Conservation (phyloP, 1,140 invertebrate genomes). For the Papilio machaon region DNA sequence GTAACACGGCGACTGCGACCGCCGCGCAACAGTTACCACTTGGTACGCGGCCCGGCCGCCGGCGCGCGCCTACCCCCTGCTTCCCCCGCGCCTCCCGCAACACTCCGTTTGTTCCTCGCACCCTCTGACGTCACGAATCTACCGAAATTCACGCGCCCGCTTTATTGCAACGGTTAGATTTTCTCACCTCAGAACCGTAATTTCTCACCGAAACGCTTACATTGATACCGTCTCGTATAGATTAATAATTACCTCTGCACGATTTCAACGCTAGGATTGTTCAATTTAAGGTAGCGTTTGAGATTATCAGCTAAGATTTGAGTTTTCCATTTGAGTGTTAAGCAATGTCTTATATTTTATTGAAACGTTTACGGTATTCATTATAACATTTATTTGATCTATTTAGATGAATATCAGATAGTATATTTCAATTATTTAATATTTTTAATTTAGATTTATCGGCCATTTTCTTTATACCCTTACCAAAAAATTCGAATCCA, state of each 20-base stretch:
- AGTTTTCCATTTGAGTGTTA: neutral
- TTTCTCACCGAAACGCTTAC: constrained; percentile 31
- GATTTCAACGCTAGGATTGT: neutral
- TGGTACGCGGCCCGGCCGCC: constrained; percentile 54
- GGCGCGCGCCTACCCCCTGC: constrained; percentile 58
- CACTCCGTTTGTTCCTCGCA: constrained; percentile 48
- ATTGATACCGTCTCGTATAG: constrained; percentile 29
- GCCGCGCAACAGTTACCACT: constrained; percentile 67
- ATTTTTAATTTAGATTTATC: constrained; percentile 25
- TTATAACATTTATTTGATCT: neutral
- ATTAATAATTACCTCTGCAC: constrained; percentile 27
- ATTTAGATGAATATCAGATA: neutral
- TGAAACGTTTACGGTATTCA: too few relatives aligned
- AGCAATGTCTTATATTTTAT: constrained; percentile 3
- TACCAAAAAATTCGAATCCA: constrained; percentile 19
- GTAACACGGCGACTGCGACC: constrained; percentile 64
- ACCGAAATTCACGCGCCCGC: constrained; percentile 64
- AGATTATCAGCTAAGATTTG: neutral
- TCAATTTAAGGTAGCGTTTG: neutral
- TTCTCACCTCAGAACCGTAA: constrained; percentile 30
- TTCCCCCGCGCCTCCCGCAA: constrained; percentile 49
- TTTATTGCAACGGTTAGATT: constrained; percentile 58
- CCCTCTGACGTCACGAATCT: constrained; percentile 71
- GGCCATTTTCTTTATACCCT: neutral
- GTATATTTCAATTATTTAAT: neutral